phyloP scores from a whole-genome alignment of 2,888 invertebrate species.

The Tetragnatha montana region DNA sequence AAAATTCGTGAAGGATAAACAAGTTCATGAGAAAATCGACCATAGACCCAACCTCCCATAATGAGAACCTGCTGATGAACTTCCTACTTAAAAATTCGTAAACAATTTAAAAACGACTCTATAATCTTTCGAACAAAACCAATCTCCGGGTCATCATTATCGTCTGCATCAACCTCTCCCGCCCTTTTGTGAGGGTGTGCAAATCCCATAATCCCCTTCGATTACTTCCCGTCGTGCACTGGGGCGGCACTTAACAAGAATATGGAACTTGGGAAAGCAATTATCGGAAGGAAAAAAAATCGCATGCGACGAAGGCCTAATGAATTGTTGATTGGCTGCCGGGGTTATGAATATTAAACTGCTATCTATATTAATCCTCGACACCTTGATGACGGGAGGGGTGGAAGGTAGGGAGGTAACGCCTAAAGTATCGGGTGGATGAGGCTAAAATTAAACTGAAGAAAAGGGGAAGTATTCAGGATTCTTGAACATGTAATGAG shows the following conservation, averaged over 20 bases:
- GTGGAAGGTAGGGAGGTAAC: no score
- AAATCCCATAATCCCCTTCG: conserved; percentile 14
- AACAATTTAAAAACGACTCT: not conserved
- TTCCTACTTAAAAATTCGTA: no score
- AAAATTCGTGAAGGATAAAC: no score
- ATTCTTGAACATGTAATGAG: no score
- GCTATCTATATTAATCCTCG: conserved; percentile 21
- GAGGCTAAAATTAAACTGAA: no score
- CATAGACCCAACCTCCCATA: no score
- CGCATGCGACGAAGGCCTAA: not conserved
- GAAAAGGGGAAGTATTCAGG: no score
- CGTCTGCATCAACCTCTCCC: conserved; percentile 20
- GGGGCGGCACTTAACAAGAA: conserved; percentile 20
- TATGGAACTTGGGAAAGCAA: conserved; percentile 9
- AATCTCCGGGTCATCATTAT: conserved; percentile 32
- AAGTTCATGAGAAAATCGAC: no score
- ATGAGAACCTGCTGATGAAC: no score
- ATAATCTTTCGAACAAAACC: not conserved
- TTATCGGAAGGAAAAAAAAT: conserved; percentile 22
- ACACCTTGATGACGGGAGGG: not conserved
- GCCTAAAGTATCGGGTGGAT: no score
- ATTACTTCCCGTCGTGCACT: conserved; percentile 2
- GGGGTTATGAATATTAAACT: conserved; percentile 47
- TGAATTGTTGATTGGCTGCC: conserved; percentile 17
- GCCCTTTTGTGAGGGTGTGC: not conserved